Evolutionary conservation across 2,888 invertebrate species (phyloP).

Genomic region (Ommatoiulus sabulosus): DNA sequence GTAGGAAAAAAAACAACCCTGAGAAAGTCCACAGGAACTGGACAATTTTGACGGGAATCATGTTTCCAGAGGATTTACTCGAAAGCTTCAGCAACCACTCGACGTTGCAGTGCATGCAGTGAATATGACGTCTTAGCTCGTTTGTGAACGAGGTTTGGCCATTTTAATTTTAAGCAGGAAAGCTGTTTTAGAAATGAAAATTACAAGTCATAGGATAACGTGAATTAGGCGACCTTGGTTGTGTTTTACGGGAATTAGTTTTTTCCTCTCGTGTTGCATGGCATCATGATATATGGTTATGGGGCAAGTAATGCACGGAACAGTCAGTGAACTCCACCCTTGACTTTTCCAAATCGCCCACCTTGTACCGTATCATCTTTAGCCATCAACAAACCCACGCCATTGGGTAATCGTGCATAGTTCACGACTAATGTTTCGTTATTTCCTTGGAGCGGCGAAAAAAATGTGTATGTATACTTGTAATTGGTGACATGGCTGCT

Average conservation of each 20-base stretch:
- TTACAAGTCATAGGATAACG: conserved; percentile 22
- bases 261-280: neutral
- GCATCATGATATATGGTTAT: conserved; percentile 22
- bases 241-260: conserved; percentile 34
- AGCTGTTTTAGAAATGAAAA: conserved; percentile 21
- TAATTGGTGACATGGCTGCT: conserved; percentile 1
- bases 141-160: neutral
- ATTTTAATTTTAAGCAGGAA: conserved; percentile 23
- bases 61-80: no score
- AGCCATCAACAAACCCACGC: conserved; percentile 27
- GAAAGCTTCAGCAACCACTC: no score
- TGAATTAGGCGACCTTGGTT: neutral
- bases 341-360: conserved; percentile 28
- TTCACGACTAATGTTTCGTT: conserved; percentile 27
- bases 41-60: neutral
- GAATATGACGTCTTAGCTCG: neutral
- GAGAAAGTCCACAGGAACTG: neutral
- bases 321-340: conserved; percentile 34
- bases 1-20: neutral
- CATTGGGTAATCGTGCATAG: conserved; percentile 14
- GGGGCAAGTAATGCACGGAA: neutral
- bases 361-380: conserved; percentile 9
- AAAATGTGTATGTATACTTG: neutral
- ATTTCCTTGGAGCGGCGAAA: conserved; percentile 6
- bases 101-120: neutral